Evolutionary conservation across 1,140 invertebrate genomes (phyloP), one percentile per base, ranked within the genome.

Genomic region (Drosophila nigromelanica): DNA sequence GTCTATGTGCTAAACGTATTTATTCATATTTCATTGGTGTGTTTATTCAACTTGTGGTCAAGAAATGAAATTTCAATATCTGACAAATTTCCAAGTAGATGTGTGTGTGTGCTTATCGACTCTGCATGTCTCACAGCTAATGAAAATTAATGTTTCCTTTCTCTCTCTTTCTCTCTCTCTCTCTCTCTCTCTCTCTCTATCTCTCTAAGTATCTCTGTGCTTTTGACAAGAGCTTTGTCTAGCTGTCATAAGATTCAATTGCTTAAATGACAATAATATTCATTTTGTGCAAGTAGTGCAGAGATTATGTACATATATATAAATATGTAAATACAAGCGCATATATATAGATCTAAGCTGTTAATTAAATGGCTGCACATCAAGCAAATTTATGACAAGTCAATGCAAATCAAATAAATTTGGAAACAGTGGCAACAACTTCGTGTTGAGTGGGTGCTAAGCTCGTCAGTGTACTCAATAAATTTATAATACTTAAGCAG

Each of bases 131-230:
- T 47, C 21, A 35, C 18, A 10, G 43, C 62, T 73, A 81, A 87
- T 87, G 78, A 81, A 81, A 87, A 78, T 86, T 73, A 87, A 78
- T 87, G 63, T 69, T 81, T 73, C 47, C 63, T 50, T 69, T 67
- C 18, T 51, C 51, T 43, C 35, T 24, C 40, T 47, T 69, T 73
- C 35, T 30, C 43, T 2, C 15, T 21, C 33, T 45, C 27, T 45
- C 33, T 43, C 43, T n/a, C n/a, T n/a, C n/a, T n/a, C n/a, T n/a
- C n/a, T n/a, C n/a, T 54, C 30, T 62, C 42, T 67, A 30, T n/a
- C 39, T 61, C 21, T 24, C 2, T 2, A 2, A 3, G 3, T 3
- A 0, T 24, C 21, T 24, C 21, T 24, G 40, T 35, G 43, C 10
- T 30, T 21, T n/a, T 67, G 54, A 52, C 30, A 51, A 5, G n/a